phyloP scores from a whole-genome alignment of 2,888 invertebrate genomes.

The Protophormia terraenovae region DNA sequence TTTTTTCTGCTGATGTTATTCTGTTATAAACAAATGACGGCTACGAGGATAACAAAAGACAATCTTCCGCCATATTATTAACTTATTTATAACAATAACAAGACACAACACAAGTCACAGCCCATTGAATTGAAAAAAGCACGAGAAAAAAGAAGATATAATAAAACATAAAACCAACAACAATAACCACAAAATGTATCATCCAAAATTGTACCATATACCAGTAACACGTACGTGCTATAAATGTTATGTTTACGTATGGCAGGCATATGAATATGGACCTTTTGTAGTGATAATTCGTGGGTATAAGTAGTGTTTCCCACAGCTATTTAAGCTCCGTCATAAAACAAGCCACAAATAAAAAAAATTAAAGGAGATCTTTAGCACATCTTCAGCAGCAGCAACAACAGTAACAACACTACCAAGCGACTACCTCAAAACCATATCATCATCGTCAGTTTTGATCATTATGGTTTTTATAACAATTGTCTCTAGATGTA shows the following conservation, averaged over 20 bases:
- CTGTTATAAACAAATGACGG: constrained; percentile 55
- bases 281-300: constrained; percentile 18
- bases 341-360: constrained; percentile 14
- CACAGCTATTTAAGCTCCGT: constrained; percentile 69
- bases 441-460: constrained; percentile 52
- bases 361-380: constrained; percentile 17
- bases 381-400: constrained; percentile 49
- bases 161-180: constrained; percentile 25
- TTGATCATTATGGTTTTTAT: constrained; percentile 48
- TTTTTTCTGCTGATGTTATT: neutral
- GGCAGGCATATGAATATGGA: constrained; percentile 30
- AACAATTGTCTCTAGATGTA: constrained; percentile 54
- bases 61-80: constrained; percentile 82
- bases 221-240: constrained; percentile 64
- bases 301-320: constrained; percentile 63
- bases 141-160: neutral
- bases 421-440: constrained; percentile 35
- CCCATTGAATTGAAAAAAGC: constrained; percentile 50
- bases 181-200: neutral
- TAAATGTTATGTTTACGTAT: constrained; percentile 62
- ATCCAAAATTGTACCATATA: constrained; percentile 29
- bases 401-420: constrained; percentile 12
- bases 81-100: constrained; percentile 81
- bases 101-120: constrained; percentile 69
- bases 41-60: constrained; percentile 73